These are phyloP conservation scores for Aurelia sp. DNA, from an alignment of 30 jellyfish, hydroid and myxozoan species.

Conservation along the genomic window DNA sequence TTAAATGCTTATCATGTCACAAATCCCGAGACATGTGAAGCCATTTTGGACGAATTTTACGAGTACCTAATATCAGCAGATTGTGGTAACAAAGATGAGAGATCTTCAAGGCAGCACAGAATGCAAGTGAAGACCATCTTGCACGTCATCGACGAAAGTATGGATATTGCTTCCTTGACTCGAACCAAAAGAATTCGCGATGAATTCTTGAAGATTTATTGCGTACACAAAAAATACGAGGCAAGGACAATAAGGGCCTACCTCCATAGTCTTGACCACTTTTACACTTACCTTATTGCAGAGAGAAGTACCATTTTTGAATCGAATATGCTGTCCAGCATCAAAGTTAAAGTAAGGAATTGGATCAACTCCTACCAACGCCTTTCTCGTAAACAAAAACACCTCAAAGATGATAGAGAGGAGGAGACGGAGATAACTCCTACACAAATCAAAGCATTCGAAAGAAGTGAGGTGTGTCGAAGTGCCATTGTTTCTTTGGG, in stretches of 20 bases:
- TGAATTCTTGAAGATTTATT: slow-evolving; percentile 29
- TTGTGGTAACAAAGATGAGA: slow-evolving; percentile 34
- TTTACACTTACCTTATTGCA: slow-evolving; percentile 6
- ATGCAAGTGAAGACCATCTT: slow-evolving; percentile 27
- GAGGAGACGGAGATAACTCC: too few species aligned
- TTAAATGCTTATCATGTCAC: background rate
- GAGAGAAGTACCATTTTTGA: background rate
- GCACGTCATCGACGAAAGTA: slow-evolving; percentile 16
- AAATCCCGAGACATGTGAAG: background rate
- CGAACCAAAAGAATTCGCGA: slow-evolving; percentile 14
- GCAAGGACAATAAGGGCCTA: slow-evolving; percentile 39
- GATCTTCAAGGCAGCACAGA: slow-evolving; percentile 38
- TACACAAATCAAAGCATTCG: too few species aligned
- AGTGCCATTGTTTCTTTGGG: too few species aligned
- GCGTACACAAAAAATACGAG: slow-evolving; percentile 37
- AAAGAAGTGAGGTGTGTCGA: too few species aligned
- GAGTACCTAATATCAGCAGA: slow-evolving; percentile 25
- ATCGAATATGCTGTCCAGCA: too few species aligned
- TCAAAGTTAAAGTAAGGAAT: background rate
- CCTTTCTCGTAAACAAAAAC: too few species aligned
- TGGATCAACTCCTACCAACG: background rate
- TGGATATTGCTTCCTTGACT: slow-evolving; percentile 20
- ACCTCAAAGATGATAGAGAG: too few species aligned
- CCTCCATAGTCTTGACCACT: slow-evolving; percentile 16
- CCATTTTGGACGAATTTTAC: slow-evolving; percentile 23